Percentiles rank a stretch among this genome's conserved stretches.
phyloP scores from a whole-genome alignment of 2,888 invertebrate genomes.

The Onchidella celtica region DNA sequence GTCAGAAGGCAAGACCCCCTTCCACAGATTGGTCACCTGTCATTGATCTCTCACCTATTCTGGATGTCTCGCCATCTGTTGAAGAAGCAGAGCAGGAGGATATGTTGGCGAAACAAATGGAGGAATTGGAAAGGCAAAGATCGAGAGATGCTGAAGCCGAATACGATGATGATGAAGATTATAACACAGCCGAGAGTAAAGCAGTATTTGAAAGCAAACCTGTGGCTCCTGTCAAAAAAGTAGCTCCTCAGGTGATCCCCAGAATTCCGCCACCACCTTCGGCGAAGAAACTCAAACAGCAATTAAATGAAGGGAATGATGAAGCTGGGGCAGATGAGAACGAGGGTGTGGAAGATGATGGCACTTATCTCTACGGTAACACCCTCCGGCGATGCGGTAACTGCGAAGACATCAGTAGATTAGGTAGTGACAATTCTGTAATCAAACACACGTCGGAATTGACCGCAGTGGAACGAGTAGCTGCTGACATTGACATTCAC shows the following conservation, averaged over 20 bases:
- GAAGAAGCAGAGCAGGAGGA: conserved; percentile 80
- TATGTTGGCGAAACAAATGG: conserved; percentile 76
- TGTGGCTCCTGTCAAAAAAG: background rate
- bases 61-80: conserved; percentile 81
- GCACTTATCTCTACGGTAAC: conserved; percentile 38
- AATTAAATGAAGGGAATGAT: conserved; percentile 41
- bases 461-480: background rate
- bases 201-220: conserved; percentile 24
- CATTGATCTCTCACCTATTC: conserved; percentile 80
- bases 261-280: conserved; percentile 47
- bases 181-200: background rate
- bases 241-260: conserved; percentile 6
- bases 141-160: conserved; percentile 62
- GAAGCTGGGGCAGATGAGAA: conserved; percentile 39
- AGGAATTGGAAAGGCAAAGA: conserved; percentile 67
- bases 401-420: conserved; percentile 75
- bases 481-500: conserved; percentile 48
- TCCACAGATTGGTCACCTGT: conserved; percentile 81
- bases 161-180: conserved; percentile 56
- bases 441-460: conserved; percentile 48
- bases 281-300: conserved; percentile 42
- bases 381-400: conserved; percentile 71
- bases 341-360: conserved; percentile 4
- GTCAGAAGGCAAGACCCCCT: conserved; percentile 77
- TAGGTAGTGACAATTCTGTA: conserved; percentile 55